Evolutionary conservation across 30 jellyfish, hydroid and myxozoan genomes (phyloP).

Genomic region (Sanderia malayensis): DNA sequence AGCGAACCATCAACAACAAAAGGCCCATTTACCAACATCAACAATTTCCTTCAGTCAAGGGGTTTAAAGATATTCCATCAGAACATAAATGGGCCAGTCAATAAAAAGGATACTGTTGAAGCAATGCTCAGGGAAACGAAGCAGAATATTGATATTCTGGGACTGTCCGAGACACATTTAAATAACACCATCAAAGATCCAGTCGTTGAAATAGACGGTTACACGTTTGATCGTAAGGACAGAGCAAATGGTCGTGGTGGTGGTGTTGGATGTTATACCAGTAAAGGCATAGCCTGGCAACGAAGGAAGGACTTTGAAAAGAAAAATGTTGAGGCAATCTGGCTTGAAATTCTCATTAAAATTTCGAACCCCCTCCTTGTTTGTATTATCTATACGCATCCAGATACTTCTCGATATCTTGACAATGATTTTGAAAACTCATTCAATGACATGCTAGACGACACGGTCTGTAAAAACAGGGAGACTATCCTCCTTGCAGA

Average conservation of each 20-base stretch:
- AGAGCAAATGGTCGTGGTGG: conserved; percentile 34
- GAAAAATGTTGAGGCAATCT: conserved; percentile 15
- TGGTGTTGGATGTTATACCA: conserved; percentile 43
- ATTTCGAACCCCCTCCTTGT: conserved; percentile 27
- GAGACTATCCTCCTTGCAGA: conserved; percentile 49
- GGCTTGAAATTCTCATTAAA: conserved; percentile 30
- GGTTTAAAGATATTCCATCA: too few relatives aligned
- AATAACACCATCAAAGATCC: too few relatives aligned
- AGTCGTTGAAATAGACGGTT: too few relatives aligned
- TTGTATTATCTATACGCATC: conserved; percentile 49
- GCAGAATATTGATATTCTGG: too few relatives aligned
- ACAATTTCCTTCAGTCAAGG: too few relatives aligned
- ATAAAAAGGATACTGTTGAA: too few relatives aligned
- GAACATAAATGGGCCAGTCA: too few relatives aligned
- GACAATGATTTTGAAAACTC: conserved; percentile 29
- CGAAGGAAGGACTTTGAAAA: conserved; percentile 34
- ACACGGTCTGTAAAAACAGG: conserved; percentile 34
- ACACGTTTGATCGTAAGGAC: too few relatives aligned
- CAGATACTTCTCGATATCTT: conserved; percentile 47
- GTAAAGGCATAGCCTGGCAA: conserved; percentile 23
- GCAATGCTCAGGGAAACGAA: too few relatives aligned
- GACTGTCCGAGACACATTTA: too few relatives aligned
- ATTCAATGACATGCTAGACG: conserved; percentile 27
- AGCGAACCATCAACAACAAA: too few relatives aligned
- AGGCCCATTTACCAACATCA: too few relatives aligned